phyloP scores from a whole-genome alignment of 2,113 vertebrate species.

The Gymnorhina tibicen region DNA sequence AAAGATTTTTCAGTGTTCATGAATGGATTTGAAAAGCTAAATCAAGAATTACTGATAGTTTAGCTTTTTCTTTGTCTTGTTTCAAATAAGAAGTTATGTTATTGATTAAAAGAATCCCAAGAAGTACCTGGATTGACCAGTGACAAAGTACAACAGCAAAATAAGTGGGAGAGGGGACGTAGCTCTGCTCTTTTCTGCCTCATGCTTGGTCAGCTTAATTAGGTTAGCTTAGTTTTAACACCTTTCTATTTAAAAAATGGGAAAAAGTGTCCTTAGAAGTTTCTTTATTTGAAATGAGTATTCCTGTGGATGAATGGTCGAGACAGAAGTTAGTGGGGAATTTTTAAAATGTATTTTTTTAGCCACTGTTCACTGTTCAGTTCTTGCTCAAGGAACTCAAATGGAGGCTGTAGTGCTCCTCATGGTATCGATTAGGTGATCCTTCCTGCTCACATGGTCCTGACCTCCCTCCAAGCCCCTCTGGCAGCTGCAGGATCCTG shows the following conservation, averaged over 20 bases:
- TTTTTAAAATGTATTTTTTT: not conserved
- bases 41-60: not conserved
- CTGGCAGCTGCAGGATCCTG: not conserved
- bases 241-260: not conserved
- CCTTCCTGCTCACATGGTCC: rapidly evolving
- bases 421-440: rapidly evolving
- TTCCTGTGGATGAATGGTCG: not conserved
- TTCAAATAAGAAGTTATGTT: not conserved
- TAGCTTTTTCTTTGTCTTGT: not conserved
- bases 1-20: not conserved
- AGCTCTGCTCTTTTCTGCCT: not conserved
- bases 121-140: not conserved
- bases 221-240: not conserved
- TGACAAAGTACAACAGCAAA: not conserved
- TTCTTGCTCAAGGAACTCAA: not conserved
- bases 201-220: not conserved
- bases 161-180: not conserved
- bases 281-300: not conserved
- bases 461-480: not conserved
- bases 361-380: rapidly evolving
- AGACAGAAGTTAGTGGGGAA: not conserved
- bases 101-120: not conserved
- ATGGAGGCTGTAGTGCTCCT: not conserved
- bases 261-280: not conserved
- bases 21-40: not conserved